Conservation (phyloP, 1,140 invertebrate species). For the Cydia pomonella region DNA sequence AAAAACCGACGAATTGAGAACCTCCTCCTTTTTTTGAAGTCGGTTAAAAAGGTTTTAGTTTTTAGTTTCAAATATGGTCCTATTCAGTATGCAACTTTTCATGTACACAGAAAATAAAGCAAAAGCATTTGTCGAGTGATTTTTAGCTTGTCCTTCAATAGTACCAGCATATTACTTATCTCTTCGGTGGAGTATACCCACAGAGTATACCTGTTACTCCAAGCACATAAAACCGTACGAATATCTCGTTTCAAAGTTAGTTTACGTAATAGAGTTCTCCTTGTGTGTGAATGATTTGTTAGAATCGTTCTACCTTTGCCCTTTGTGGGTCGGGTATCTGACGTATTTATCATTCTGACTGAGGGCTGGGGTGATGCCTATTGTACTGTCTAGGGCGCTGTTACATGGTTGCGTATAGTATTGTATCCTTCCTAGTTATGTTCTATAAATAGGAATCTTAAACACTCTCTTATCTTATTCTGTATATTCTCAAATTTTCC, state of each 20-base stretch:
- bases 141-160: too few relatives aligned
- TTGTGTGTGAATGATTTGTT: conserved; percentile 29
- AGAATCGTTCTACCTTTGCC: conserved; percentile 13
- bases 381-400: background rate
- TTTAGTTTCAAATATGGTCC: too few relatives aligned
- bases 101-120: too few relatives aligned
- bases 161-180: too few relatives aligned
- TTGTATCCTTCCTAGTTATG: background rate
- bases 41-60: too few relatives aligned
- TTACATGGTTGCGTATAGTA: conserved; percentile 1
- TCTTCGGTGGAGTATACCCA: background rate
- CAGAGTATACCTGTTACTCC: background rate
- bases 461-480: too few relatives aligned
- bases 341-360: conserved; percentile 24
- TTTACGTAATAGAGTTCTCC: conserved; percentile 12
- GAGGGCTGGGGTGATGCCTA: conserved; percentile 16
- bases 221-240: background rate
- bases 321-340: conserved; percentile 24
- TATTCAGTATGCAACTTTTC: too few relatives aligned
- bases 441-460: background rate
- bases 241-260: conserved; percentile 20
- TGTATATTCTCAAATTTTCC: too few relatives aligned
- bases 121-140: too few relatives aligned
- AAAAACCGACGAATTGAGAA: too few relatives aligned
- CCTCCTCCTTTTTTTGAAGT: too few relatives aligned